These are phyloP conservation scores for Ischnus inquisitorius DNA, from an alignment of 2,888 invertebrate genomes.

Conservation along the genomic window DNA sequence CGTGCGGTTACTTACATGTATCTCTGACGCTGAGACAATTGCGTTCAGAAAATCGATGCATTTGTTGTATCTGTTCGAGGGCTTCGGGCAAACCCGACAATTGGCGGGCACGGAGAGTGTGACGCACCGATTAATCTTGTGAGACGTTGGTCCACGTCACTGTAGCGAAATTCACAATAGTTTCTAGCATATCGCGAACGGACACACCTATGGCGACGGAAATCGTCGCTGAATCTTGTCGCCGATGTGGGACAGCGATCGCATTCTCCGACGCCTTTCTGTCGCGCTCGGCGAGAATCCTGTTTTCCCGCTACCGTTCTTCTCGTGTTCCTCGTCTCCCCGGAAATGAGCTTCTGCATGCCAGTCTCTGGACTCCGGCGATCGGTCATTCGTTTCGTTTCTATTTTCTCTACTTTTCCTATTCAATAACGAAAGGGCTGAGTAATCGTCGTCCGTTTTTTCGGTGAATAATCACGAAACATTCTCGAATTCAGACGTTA, in stretches of 20 bases:
- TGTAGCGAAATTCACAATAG: not conserved
- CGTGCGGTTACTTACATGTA: not conserved
- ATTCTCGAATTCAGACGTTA: no score
- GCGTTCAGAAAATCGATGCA: no score
- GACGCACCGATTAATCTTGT: constrained; percentile 9
- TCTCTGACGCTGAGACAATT: no score
- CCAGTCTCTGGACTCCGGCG: not conserved
- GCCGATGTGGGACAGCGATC: constrained; percentile 63
- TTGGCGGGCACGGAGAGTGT: not conserved
- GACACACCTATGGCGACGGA: constrained; percentile 51
- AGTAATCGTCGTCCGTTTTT: no score
- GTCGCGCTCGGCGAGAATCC: constrained; percentile 63
- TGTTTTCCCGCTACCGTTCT: constrained; percentile 45
- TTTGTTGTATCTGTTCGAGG: no score
- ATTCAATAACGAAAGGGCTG: no score
- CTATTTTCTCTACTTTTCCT: no score
- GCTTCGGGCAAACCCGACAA: not conserved
- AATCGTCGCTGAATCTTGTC: constrained; percentile 24
- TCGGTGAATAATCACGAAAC: no score
- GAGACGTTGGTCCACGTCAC: not conserved
- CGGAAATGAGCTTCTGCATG: constrained; percentile 9
- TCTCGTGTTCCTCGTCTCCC: constrained; percentile 15
- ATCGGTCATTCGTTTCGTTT: not conserved
- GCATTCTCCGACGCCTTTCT: constrained; percentile 66
- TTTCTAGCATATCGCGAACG: constrained; percentile 14